Base-by-base conservation (phyloP, 64 coral and sea anemone species). In the Dendrophyllia cribrosa region DNA sequence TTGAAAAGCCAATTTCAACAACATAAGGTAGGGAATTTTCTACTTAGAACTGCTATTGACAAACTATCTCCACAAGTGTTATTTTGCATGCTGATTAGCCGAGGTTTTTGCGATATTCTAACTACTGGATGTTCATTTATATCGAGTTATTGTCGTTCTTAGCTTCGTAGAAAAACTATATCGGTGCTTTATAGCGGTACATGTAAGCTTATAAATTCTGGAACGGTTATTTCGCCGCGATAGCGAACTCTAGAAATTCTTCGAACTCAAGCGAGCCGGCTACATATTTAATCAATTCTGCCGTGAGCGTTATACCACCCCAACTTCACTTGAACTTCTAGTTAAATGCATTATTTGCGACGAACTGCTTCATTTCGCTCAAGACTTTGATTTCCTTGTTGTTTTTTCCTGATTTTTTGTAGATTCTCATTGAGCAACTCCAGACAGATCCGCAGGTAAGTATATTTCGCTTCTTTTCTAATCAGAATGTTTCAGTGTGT, bases 361-460 rank as follows among this genome's bases (percentile, higher is more conserved):
- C 58, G 23, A 13, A 62, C 58, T 4, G 52, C 67, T 58, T 72
- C 2, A 70, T 69, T 72, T 82, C 79, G 65, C 44, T 83, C 69
- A 45, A 55, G 16, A 61, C 50, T 72, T 43, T 72, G 43, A 82
- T 91, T 91, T 91, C 51, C 50, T 80, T 46, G 17, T 45, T 70
- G 65, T 59, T 80, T 70, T 67, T 9, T 76, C 51, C 70, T 87
- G 72, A 79, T 56, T 97, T 93, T 75, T 97, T 88, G 24, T 85
- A 97, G 95, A 76, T 73, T 91, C 75, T 97, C 51, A 93, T 97
- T 16, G 71, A 89, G 51, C 95, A 97, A 56, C 94, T 94, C 66
- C 82, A 97, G 83, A 89, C 88, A 9, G 95, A 97, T 43, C 95
- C 95, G 76, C 91, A 97, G 95, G 95, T 97, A 97, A 73, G 73